A percentile compares a stretch with the other conserved stretches of the same genome.
phyloP scores from a whole-genome alignment of 2,797 vertebrate species.

The Alfaro cultratus region DNA sequence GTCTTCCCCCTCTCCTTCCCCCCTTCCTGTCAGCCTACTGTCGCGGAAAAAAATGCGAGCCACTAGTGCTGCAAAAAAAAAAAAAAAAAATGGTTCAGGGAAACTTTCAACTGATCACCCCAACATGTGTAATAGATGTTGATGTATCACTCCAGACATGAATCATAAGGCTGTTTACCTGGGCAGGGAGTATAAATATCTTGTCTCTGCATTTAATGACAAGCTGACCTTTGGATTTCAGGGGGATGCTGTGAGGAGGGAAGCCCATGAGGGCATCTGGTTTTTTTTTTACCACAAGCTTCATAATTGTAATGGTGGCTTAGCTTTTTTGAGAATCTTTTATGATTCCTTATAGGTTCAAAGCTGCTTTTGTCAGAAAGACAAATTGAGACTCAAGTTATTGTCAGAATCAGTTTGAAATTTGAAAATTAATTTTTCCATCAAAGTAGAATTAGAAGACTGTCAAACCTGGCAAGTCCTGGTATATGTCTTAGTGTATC shows the following conservation, averaged over 20 bases:
- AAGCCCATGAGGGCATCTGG: neutral
- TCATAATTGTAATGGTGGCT: neutral
- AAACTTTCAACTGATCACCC: neutral
- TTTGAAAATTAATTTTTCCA: neutral
- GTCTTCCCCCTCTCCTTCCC: too few species aligned
- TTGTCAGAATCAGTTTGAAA: neutral
- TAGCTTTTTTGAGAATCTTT: neutral
- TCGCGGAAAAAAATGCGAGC: too few species aligned
- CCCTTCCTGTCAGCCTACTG: too few species aligned
- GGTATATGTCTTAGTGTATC: neutral
- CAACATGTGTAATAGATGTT: neutral
- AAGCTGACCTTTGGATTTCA: conserved; percentile 8
- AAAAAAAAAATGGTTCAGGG: neutral
- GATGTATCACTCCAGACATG: neutral
- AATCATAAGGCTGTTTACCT: neutral
- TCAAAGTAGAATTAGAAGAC: neutral
- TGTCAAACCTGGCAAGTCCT: neutral
- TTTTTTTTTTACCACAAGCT: neutral
- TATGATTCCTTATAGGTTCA: neutral
- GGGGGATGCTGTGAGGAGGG: conserved; percentile 1
- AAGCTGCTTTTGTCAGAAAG: neutral
- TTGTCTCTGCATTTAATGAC: conserved; percentile 7
- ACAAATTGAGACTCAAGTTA: neutral
- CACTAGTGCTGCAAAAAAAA: too few species aligned
- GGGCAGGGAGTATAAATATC: neutral